phyloP scores from a whole-genome alignment of 2,888 invertebrate species.

The Volucella inflata region DNA sequence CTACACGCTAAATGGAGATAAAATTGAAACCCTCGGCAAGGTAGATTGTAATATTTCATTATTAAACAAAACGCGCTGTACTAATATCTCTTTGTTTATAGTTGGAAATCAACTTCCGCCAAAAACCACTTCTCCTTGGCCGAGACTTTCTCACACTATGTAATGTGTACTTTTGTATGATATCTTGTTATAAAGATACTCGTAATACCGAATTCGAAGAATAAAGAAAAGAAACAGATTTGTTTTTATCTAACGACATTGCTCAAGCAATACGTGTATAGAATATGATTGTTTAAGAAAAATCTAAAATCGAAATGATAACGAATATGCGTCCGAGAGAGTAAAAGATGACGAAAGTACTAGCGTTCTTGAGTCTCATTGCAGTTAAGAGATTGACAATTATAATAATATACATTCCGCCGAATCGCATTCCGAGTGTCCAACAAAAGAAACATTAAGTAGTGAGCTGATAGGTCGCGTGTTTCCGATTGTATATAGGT shows the following conservation, averaged over 20 bases:
- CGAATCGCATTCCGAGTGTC: neutral
- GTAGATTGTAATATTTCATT: slow-evolving; percentile 1
- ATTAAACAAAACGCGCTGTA: slow-evolving; percentile 14
- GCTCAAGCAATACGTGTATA: neutral
- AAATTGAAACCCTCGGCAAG: slow-evolving; percentile 6
- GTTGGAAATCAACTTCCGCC: no score
- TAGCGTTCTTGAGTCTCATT: neutral
- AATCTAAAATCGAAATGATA: neutral
- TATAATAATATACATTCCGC: neutral
- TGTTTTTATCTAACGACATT: neutral
- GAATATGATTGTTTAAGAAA: neutral
- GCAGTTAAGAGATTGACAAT: neutral
- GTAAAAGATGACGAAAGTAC: neutral
- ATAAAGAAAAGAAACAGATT: neutral
- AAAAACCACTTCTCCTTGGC: no score
- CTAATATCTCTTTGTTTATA: no score
- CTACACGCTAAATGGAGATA: neutral
- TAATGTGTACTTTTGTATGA: neutral
- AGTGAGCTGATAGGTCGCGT: no score
- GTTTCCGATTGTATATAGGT: no score
- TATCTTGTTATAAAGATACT: neutral
- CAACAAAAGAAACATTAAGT: neutral
- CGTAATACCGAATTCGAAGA: slow-evolving; percentile 6
- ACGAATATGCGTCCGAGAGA: neutral
- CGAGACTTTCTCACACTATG: no score